Conservation (phyloP, 92 coral and sea anemone genomes). For the Bergia sp. region DNA sequence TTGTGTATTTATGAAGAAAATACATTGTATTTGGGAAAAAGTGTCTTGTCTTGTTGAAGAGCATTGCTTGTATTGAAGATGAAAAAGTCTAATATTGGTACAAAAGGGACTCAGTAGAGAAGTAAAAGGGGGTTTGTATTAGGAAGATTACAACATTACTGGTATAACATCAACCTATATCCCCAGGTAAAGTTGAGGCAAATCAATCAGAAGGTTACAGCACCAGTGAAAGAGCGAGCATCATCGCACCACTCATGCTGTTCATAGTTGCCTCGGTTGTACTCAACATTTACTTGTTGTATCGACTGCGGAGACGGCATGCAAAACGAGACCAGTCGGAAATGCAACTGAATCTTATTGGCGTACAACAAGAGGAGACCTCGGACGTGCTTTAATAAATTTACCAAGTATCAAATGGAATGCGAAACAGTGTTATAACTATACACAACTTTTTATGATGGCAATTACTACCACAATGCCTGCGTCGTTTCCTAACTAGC, state of each 20-base stretch:
- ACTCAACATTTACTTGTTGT: conserved; percentile 13
- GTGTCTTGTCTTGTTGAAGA: too few relatives aligned
- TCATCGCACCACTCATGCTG: neutral
- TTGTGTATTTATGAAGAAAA: too few relatives aligned
- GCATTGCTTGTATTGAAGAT: too few relatives aligned
- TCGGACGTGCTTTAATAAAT: neutral
- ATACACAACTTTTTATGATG: neutral
- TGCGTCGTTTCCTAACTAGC: too few relatives aligned
- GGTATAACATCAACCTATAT: neutral
- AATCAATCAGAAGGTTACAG: neutral
- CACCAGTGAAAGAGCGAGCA: neutral
- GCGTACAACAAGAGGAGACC: conserved; percentile 1
- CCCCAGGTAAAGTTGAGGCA: conserved; percentile 8
- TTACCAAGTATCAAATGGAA: neutral
- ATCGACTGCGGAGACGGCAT: conserved; percentile 12
- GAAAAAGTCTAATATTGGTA: too few relatives aligned
- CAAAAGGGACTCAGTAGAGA: too few relatives aligned
- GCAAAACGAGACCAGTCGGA: conserved; percentile 1
- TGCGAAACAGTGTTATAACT: neutral
- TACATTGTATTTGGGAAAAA: too few relatives aligned
- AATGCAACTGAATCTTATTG: conserved; percentile 16
- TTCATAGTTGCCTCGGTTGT: neutral
- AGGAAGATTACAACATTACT: neutral
- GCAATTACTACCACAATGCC: too few relatives aligned
- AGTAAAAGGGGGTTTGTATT: too few relatives aligned